Evolutionary conservation across 2,888 invertebrate species (phyloP).

Genomic region (Oligia fasciuncula): DNA sequence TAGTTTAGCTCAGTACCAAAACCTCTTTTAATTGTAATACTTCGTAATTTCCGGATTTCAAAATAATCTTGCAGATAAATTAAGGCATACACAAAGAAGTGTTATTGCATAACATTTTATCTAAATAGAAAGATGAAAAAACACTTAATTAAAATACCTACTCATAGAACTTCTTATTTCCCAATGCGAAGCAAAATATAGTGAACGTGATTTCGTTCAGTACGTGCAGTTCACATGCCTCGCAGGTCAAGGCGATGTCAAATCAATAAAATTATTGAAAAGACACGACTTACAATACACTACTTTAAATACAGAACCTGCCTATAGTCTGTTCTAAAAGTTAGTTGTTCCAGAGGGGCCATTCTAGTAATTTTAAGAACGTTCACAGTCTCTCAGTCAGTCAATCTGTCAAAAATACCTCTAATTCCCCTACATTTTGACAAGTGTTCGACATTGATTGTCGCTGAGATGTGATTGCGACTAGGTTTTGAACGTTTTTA

Average conservation of each 20-base stretch:
- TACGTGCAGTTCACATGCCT: constrained; percentile 52
- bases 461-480: no score
- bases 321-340: no score
- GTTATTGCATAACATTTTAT: neutral
- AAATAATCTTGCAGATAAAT: neutral
- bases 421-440: no score
- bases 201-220: constrained; percentile 28
- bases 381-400: no score
- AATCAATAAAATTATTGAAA: constrained; percentile 56
- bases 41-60: constrained; percentile 14
- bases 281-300: constrained; percentile 30
- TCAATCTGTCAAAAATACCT: no score
- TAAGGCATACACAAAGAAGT: constrained; percentile 1
- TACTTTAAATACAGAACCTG: no score
- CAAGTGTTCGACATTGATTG: no score
- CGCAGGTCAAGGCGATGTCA: constrained; percentile 58
- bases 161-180: neutral
- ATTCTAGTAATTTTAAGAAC: no score
- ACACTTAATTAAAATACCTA: neutral
- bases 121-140: neutral
- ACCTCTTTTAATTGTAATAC: neutral
- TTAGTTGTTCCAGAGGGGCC: no score
- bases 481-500: no score
- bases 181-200: neutral
- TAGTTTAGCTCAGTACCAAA: neutral